phyloP scores from a whole-genome alignment of 2,797 vertebrate genomes.

The Hydrophis major region DNA sequence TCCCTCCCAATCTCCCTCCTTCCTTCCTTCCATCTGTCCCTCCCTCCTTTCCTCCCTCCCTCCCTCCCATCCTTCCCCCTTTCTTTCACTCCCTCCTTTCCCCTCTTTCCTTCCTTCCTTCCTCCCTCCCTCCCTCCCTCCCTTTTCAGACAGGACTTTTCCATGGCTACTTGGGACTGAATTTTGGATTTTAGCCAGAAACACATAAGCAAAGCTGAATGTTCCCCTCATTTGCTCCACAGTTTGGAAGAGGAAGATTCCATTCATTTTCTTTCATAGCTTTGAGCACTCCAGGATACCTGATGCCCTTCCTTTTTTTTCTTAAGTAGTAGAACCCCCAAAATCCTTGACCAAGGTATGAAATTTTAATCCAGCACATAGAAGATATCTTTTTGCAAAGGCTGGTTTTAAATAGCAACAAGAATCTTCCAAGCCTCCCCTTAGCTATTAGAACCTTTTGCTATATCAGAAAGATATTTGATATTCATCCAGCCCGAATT shows the following conservation, averaged over 20 bases:
- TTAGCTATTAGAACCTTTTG: neutral
- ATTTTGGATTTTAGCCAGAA: neutral
- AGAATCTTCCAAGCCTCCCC: neutral
- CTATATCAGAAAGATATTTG: neutral
- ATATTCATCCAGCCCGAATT: neutral
- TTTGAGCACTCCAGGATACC: no score
- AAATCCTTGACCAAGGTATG: neutral
- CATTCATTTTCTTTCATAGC: no score
- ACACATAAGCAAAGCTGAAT: neutral
- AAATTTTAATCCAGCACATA: neutral
- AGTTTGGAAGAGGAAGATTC: no score
- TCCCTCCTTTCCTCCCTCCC: no score
- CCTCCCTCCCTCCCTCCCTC: no score
- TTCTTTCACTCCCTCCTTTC: no score
- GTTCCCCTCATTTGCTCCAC: neutral
- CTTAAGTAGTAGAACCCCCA: no score
- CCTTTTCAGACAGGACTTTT: neutral
- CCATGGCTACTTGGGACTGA: neutral
- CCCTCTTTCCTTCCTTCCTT: no score
- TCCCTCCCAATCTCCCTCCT: no score
- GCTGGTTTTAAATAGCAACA: neutral
- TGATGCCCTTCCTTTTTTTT: no score
- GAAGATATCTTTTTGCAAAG: neutral
- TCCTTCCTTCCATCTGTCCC: no score
- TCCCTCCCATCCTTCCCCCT: no score